These are phyloP conservation scores for Xenopus petersii DNA, from an alignment of 2,797 vertebrate species.

Conservation along the genomic window DNA sequence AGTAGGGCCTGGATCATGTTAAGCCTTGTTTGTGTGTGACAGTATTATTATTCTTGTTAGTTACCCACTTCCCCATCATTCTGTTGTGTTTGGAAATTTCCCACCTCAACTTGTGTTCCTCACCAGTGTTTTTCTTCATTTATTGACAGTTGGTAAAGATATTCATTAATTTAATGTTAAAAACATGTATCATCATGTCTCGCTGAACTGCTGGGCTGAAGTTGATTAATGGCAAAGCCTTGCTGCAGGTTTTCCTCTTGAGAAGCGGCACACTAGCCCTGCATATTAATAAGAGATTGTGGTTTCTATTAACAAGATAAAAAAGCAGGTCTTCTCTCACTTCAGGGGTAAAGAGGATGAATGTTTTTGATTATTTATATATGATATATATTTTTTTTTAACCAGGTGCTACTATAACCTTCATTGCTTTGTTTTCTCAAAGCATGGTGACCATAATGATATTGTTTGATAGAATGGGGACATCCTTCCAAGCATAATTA, in stretches of 20 bases:
- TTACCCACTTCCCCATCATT: conserved; percentile 84
- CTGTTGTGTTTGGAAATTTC: conserved; percentile 83
- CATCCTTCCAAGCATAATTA: too few relatives aligned
- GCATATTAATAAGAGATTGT: conserved; percentile 99
- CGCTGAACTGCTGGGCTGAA: conserved; percentile 95
- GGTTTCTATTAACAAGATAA: conserved; percentile 99
- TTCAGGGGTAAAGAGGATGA: conserved; percentile 94
- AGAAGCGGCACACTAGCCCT: conserved; percentile 92
- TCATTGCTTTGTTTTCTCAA: conserved; percentile 75
- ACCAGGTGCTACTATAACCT: conserved; percentile 86
- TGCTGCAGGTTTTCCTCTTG: conserved; percentile 92
- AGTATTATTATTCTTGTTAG: conserved; percentile 99
- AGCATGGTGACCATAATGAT: conserved; percentile 69
- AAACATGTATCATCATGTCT: conserved; percentile 99
- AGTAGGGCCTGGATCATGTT: conserved; percentile 93
- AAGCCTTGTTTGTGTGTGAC: conserved; percentile 99
- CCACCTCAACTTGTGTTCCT: conserved; percentile 82
- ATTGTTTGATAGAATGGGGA: conserved; percentile 50
- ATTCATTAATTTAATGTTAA: conserved; percentile 99
- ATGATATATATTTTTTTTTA: conserved; percentile 78
- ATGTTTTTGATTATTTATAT: conserved; percentile 97
- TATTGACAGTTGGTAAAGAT: conserved; percentile 99
- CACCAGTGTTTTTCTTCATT: conserved; percentile 82
- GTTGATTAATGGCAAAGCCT: conserved; percentile 99
- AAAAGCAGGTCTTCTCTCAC: conserved; percentile 95